Base-by-base conservation (phyloP, 2,888 invertebrate genomes). In the Nymphalis polychloros region DNA sequence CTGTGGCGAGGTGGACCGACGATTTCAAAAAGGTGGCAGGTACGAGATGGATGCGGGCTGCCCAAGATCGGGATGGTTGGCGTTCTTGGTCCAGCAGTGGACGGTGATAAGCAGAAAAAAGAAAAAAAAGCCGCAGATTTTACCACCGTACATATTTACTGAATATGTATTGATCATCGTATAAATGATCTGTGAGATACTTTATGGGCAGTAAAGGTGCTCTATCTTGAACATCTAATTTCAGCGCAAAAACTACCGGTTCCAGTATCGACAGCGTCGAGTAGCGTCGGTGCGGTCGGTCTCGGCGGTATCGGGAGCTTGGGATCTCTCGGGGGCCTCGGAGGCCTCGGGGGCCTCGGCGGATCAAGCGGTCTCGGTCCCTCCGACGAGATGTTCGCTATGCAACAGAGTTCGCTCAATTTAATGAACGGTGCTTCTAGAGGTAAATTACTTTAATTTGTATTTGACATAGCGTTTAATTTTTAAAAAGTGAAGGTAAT, bases 331-430 rank as follows among this genome's bases (percentile, higher is more conserved):
- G 72, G 57, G n/a, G 67, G 67, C 5, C 27, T 61, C 17, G 57
- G 50, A 1, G 55, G 53, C 31, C 41, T 64, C 0, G 55, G 57
- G 3, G 50, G 41, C 8, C 73, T 47, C 63, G 67, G 57, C 16
- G 65, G 72, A 8, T 49, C 71, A 7, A 65, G 60, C 59, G 52
- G 68, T 8, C 48, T 62, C 48, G 69, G 69, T 41, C 20, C 20
- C 0, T 81, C 81, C 1, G 86, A 88, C 63, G 83, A 78, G 10
- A 74, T 89, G 53, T 85, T 82, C 69, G 82, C 85, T 0, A 84
- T 89, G 84, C 87, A 89, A 19, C 88, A 88, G 72, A 86, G 85
- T 0, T 85, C 88, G 0, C 76, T 90, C 0, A 85, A 85, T 53
- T 70, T 90, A 0, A 79, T 90, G 53, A 87, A 85, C n/a, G 89